Evolutionary conservation across 2,888 invertebrate species (phyloP).

Genomic region (Merodon equestris): DNA sequence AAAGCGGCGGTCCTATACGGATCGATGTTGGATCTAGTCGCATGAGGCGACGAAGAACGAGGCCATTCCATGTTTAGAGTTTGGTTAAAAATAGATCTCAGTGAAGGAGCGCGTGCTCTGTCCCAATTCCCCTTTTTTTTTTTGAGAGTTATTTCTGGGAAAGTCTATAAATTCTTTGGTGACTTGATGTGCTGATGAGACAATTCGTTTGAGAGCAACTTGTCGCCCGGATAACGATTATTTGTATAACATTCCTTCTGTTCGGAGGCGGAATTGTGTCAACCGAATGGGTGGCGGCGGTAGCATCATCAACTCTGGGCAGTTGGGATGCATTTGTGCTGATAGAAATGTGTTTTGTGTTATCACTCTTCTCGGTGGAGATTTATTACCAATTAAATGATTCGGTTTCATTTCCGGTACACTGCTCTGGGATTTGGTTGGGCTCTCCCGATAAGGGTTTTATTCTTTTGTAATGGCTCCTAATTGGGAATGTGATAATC

Average conservation of each 20-base stretch:
- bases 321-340: no score
- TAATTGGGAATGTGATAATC: conserved; percentile 10
- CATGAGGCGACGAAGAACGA: conserved; percentile 21
- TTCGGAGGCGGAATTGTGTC: conserved; percentile 5
- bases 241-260: not conserved
- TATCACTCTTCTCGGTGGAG: conserved; percentile 49
- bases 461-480: not conserved
- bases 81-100: conserved; percentile 39
- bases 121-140: conserved; percentile 51
- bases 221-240: conserved; percentile 9
- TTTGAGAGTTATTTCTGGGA: conserved; percentile 33
- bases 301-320: no score
- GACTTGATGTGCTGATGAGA: conserved; percentile 1
- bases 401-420: conserved; percentile 1
- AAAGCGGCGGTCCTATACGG: not conserved
- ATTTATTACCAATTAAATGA: conserved; percentile 65
- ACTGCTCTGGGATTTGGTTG: no score
- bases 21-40: not conserved
- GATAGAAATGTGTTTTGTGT: conserved; percentile 28
- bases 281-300: conserved; percentile 12
- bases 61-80: conserved; percentile 15
- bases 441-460: not conserved
- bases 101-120: conserved; percentile 14
- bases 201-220: not conserved
- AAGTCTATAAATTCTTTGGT: conserved; percentile 29